Base-by-base conservation (phyloP, 2,113 vertebrate species). In the Gnathonemus longibarbis region DNA sequence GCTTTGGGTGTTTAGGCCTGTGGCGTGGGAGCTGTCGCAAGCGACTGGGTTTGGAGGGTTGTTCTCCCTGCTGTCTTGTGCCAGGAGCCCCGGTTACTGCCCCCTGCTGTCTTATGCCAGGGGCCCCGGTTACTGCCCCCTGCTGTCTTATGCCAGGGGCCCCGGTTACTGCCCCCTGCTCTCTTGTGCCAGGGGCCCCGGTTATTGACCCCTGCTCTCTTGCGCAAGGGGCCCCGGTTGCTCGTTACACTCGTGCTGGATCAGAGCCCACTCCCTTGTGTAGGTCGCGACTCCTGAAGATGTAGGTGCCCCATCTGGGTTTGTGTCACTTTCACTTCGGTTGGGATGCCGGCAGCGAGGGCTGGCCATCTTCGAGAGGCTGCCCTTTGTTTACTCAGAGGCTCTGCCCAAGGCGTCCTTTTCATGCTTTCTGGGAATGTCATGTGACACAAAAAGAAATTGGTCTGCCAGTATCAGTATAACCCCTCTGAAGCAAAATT, bases 401-500 rank as follows among this genome's bases (percentile, higher is more conserved):
- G 24, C n/a, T 17, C 49, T 0, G 50, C 19, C 5, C 50, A 13
- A 15, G 48, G 84, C 10, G 53, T 84, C 49, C 50, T 80, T 56
- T 19, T 17, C 27, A n/a, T 39, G 46, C 46, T 19, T 53, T 83
- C 48, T 56, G 70, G 70, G 31, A 89, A 84, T 49, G 88, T 89
- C 88, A 56, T 48, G 21, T 45, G 88, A 89, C 49, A 42, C 35
- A n/a, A 8, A 53, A 27, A 27, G 88, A 39, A 35, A 74, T 3
- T 11, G 24, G 15, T 89, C 58, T 21, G 46, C 19, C 24, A 35
- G 46, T 52, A 50, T 50, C 88, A n/a, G 49, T n/a, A 70, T 42
- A 89, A 50, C 88, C 46, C 9, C 10, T 89, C 88, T 89, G 46
- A 80, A 52, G 45, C 77, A 24, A 80, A 53, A 53, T 70, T 42